These are phyloP conservation scores for Pomacea maculata DNA, from an alignment of 1,140 invertebrate species.

Conservation along the genomic window DNA sequence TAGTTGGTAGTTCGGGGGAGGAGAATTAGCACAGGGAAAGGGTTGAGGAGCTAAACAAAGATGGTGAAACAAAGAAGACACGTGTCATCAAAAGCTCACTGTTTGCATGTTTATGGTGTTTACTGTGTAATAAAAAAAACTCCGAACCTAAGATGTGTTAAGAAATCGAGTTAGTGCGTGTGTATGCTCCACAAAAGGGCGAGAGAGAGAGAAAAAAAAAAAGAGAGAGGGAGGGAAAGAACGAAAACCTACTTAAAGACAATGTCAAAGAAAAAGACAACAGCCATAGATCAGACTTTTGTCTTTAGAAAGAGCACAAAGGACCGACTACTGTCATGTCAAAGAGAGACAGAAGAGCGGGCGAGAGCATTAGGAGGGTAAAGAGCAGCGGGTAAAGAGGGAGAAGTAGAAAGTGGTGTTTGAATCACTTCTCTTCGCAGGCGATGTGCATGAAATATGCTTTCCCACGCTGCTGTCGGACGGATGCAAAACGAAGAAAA, in stretches of 20 bases:
- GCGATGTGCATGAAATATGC: no score
- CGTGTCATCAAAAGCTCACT: no score
- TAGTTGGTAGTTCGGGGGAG: not conserved
- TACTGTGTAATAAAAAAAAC: no score
- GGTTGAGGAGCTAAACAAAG: slow-evolving; percentile 10
- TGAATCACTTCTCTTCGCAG: no score
- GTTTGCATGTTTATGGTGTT: no score
- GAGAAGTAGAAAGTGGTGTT: no score
- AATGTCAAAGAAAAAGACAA: no score
- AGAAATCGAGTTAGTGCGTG: slow-evolving; percentile 1
- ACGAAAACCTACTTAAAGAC: no score
- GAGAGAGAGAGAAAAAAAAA: not conserved
- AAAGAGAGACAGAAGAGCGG: not conserved
- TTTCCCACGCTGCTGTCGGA: no score
- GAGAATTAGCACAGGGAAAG: slow-evolving; percentile 18
- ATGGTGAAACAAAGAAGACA: not conserved
- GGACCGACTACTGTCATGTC: not conserved
- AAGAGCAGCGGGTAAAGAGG: not conserved
- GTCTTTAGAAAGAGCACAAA: no score
- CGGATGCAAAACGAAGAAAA: no score
- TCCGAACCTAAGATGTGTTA: not conserved
- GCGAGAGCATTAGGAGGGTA: not conserved
- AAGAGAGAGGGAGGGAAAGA: not conserved
- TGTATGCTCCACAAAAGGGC: not conserved
- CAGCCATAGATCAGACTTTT: no score